phyloP scores from a whole-genome alignment of 2,797 vertebrate species.

The Odontamblyopus lacepedii region DNA sequence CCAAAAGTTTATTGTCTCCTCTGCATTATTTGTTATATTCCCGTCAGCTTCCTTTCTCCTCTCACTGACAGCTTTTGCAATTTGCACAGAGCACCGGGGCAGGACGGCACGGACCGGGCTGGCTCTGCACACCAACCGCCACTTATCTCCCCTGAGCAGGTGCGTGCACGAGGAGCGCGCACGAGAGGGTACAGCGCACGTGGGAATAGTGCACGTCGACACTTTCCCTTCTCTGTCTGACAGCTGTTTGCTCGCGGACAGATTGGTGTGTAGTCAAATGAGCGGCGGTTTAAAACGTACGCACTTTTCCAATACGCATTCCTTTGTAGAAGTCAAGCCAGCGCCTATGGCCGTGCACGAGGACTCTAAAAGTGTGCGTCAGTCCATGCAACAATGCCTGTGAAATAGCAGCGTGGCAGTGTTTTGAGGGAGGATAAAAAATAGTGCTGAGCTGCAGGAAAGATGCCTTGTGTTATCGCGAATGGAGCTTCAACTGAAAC shows the following conservation, averaged over 20 bases:
- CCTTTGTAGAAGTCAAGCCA: not conserved
- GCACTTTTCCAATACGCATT: conserved; percentile 6
- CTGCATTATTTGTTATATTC: conserved; percentile 1
- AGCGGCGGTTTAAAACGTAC: not conserved
- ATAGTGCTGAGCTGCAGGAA: conserved; percentile 17
- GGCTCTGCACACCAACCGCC: conserved; percentile 45
- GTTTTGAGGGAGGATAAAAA: conserved; percentile 3
- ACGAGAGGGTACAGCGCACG: not conserved
- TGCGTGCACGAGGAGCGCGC: conserved; percentile 15
- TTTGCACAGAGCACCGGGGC: conserved; percentile 16
- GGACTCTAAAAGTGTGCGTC: not conserved
- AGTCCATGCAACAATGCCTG: not conserved
- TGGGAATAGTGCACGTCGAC: not conserved
- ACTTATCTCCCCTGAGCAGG: conserved; percentile 64
- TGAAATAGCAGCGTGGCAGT: not conserved
- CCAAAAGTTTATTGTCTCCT: conserved; percentile 7
- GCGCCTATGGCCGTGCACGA: not conserved
- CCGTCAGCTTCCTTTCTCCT: not conserved
- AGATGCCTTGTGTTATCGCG: conserved; percentile 18
- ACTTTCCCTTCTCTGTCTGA: conserved; percentile 32
- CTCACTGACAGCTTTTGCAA: conserved; percentile 10
- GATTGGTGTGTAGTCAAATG: conserved; percentile 5
- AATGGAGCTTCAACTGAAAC: conserved; percentile 12
- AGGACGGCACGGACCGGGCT: conserved; percentile 36
- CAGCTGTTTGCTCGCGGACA: conserved; percentile 18